Evolutionary conservation across 2,113 vertebrate genomes (phyloP).

Genomic region (Takifugu flavidus): DNA sequence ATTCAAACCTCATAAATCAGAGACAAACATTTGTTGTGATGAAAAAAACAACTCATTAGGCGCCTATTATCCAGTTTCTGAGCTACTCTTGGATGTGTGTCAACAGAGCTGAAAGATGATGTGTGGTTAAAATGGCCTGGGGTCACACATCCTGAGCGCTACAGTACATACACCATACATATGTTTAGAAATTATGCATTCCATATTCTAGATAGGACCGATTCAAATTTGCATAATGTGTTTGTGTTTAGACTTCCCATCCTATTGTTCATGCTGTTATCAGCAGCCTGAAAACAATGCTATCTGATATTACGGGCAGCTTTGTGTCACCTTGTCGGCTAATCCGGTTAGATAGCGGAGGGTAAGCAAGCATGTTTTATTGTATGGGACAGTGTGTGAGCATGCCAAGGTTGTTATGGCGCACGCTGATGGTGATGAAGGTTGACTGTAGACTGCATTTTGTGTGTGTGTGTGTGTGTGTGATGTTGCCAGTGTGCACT

Average conservation of each 20-base stretch:
- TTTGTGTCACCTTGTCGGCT: constrained; percentile 50
- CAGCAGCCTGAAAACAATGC: constrained; percentile 24
- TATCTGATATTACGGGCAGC: constrained; percentile 30
- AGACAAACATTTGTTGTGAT: too few relatives aligned
- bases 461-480: constrained; percentile 1
- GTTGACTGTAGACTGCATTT: constrained; percentile 26
- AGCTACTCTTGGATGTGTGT: too few relatives aligned
- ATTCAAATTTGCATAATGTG: not conserved
- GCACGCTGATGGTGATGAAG: constrained; percentile 51
- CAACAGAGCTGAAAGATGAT: too few relatives aligned
- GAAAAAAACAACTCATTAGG: too few relatives aligned
- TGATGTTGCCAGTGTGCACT: not conserved
- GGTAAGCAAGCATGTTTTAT: constrained; percentile 42
- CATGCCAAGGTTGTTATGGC: constrained; percentile 42
- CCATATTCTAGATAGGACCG: not conserved
- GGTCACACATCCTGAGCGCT: too few relatives aligned
- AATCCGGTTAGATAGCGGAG: constrained; percentile 51
- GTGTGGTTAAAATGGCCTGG: too few relatives aligned
- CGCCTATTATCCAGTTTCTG: too few relatives aligned
- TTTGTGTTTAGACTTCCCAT: not conserved
- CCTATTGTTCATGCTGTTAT: constrained; percentile 1
- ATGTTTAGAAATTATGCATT: constrained; percentile 10
- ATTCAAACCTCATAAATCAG: constrained; percentile 45
- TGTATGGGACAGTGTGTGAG: constrained; percentile 26
- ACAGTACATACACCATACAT: too few relatives aligned